A percentile compares a stretch with the other conserved stretches of the same genome.
Evolutionary conservation across 2,113 vertebrate species (phyloP).

Genomic region (Callaeas wilsoni): DNA sequence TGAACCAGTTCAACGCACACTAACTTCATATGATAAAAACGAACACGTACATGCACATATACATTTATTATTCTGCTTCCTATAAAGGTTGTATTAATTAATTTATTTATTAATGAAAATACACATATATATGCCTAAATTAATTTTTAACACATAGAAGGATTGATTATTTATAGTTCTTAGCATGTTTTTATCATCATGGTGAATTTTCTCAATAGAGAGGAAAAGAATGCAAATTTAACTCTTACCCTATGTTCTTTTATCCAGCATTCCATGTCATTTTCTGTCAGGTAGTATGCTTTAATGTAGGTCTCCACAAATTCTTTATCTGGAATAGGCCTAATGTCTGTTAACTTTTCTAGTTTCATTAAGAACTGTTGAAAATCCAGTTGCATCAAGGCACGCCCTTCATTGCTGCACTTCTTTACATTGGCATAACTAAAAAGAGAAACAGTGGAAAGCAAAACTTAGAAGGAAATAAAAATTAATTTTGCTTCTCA

Average conservation of each 20-base stretch:
- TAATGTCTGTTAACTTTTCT: constrained; percentile 95
- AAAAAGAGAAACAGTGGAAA: background rate
- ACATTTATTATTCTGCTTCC: background rate
- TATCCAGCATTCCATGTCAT: constrained; percentile 98
- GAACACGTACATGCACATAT: background rate
- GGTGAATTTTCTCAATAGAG: background rate
- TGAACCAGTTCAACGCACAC: background rate
- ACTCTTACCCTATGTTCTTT: constrained; percentile 92
- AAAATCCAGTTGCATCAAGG: constrained; percentile 98
- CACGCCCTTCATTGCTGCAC: constrained; percentile 97
- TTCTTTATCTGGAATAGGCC: constrained; percentile 97
- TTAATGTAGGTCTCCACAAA: constrained; percentile 99
- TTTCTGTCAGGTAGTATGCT: constrained; percentile 97
- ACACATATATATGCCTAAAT: background rate
- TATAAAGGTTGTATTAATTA: background rate
- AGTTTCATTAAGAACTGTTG: constrained; percentile 99
- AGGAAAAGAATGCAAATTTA: background rate
- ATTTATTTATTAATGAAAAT: background rate
- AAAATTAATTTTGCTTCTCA: background rate
- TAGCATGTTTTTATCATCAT: background rate
- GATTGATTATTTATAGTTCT: background rate
- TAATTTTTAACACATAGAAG: background rate
- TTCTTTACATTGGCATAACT: constrained; percentile 98
- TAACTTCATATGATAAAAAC: background rate
- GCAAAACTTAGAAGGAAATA: background rate